Percentiles rank a stretch among this genome's conserved stretches.
These are phyloP conservation scores for Calyptomena viridis DNA, from an alignment of 2,113 vertebrate genomes.

Conservation along the genomic window DNA sequence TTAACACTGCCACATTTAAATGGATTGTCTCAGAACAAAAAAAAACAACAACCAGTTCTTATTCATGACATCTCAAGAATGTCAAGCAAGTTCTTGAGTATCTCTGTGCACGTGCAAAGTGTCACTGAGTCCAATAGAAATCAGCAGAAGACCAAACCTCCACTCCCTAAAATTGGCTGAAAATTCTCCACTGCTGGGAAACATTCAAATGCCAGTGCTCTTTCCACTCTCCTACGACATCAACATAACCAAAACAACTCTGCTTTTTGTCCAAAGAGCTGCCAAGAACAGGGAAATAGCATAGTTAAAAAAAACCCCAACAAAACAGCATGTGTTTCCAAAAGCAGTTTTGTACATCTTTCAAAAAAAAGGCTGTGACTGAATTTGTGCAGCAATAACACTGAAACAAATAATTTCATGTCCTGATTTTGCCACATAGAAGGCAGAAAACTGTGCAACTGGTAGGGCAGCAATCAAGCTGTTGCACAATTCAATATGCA, in stretches of 20 bases:
- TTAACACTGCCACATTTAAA: background rate
- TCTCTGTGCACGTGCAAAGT: background rate
- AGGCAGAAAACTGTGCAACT: slow-evolving; percentile 2
- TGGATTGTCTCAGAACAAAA: background rate
- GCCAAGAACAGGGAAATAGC: background rate
- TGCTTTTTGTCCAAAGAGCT: background rate
- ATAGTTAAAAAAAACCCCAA: background rate
- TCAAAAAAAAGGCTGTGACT: background rate
- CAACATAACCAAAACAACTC: background rate
- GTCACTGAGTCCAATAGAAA: background rate
- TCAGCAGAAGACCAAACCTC: background rate
- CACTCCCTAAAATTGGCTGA: background rate
- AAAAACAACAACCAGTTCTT: background rate
- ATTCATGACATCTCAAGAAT: background rate
- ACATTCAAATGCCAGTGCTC: background rate
- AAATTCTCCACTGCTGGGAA: background rate
- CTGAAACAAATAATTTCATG: background rate
- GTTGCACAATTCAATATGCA: background rate
- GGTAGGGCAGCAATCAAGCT: background rate
- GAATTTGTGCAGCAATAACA: background rate
- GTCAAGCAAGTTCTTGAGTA: background rate
- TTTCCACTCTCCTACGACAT: background rate
- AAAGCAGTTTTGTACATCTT: background rate
- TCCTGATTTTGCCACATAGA: background rate
- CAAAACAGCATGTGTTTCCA: background rate